Evolutionary conservation across 2,888 invertebrate genomes (phyloP), one percentile per base, ranked within the genome.

Genomic region (Parnassius mnemosyne): DNA sequence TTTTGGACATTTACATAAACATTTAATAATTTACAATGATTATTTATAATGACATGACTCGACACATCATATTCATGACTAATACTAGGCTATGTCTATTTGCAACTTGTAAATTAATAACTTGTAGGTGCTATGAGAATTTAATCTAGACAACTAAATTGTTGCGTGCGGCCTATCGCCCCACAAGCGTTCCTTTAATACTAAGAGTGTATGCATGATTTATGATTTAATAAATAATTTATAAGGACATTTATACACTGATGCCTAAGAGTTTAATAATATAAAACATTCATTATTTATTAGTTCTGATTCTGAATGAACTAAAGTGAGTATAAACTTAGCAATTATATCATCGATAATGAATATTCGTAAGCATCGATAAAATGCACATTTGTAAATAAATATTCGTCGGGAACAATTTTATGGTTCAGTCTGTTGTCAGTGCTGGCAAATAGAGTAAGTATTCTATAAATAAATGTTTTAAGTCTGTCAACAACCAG

Each of bases 1-100:
- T 90, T 90, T 90, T 90, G 91, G 90, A 90, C 89, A 90, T 91
- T 90, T 91, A 91, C 91, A 91, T 91, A 90, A 91, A 91, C 91
- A 91, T 91, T 91, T 91, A 91, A 90, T 91, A 91, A 91, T 91
- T 89, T 91, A 91, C 91, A 91, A 84, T 89, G 91, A 89, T 87
- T 89, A 89, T 89, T 90, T 90, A 90, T 90, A 90, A 81, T 87
- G 89, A 90, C 88, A 89, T 89, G 90, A 90, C 86, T 85, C 87
- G 89, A 88, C 84, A 87, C 85, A 84, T 90, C 88, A 87, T 90
- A 86, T 84, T 84, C 81, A 83, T 87, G 87, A 84, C 89, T 90
- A 89, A 85, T 72, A 71, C 89, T 90, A 90, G 87, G 71, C 89
- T 89, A 89, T 79, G 80, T 80, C 89, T 90, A 90, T 88, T 85